Base-by-base conservation (phyloP, 2,113 vertebrate genomes). In the Athene noctua region DNA sequence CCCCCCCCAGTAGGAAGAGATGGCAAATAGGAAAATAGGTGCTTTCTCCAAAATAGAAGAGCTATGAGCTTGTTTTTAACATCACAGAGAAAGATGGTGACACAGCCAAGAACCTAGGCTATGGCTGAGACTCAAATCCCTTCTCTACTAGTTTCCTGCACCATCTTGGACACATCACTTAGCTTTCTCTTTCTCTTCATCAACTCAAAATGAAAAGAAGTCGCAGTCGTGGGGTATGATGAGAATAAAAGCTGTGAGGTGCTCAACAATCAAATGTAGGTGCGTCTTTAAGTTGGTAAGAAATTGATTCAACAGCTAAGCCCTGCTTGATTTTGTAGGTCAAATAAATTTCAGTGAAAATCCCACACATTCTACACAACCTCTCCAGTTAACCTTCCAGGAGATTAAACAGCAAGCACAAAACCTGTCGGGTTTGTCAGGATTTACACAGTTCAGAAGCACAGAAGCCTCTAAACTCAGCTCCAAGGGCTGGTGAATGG, bases 1-100 rank as follows among this genome's bases (percentile, higher is more conserved):
- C 9, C 34, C 18, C 9, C 34, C 54, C 6, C 30, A 25, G 27
- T 55, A 82, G 61, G 44, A 90, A 87, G 46, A 89, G 63, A 32
- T 5, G 91, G 15, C 23, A 94, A 91, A 79, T 75, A 63, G 88
- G 65, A 92, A 95, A 96, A 94, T 11, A 68, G 25, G 19, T 54
- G 34, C 36, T 90, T 92, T 93, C 34, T 82, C 87, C 54, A 85
- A 75, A 91, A 49, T 0, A 82, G 40, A 54, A 85, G 27, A 51
- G 57, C 73, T 32, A 3, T 34, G 30, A 81, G 10, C 32, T 34
- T 68, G 23, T 75, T 90, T 67, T 38, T 70, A 52, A 40, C 30
- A 83, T 47, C 44, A 59, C 47, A 61, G 49, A 75, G 63, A 77
- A 74, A 67, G 46, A 40, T 6, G 63, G 38, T 94, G 58, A 36